Percentiles rank a stretch among this genome's conserved stretches.
Evolutionary conservation across 2,113 vertebrate genomes (phyloP).

Genomic region (Willisornis vidua): DNA sequence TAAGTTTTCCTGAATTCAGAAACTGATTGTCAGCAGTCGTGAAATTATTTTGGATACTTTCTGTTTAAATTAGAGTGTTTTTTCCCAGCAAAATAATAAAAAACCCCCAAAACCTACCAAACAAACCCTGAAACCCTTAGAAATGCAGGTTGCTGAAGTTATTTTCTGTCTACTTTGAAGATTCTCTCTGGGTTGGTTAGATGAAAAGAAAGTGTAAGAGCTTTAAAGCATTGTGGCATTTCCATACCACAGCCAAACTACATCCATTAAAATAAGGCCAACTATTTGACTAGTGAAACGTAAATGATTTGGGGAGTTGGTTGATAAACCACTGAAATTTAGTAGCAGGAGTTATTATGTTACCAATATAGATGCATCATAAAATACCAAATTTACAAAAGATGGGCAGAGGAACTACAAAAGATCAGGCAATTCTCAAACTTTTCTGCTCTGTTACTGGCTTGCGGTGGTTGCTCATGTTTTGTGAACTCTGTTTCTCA

Average conservation of each 20-base stretch:
- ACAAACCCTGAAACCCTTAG: not conserved
- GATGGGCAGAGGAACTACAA: not conserved
- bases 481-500: not conserved
- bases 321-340: not conserved
- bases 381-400: not conserved
- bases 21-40: not conserved
- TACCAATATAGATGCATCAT: not conserved
- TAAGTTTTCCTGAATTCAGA: not conserved
- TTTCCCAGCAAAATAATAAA: not conserved
- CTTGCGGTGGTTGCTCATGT: not conserved
- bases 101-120: too few relatives aligned
- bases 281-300: not conserved
- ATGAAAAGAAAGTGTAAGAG: not conserved
- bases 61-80: not conserved
- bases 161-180: not conserved
- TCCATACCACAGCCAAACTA: not conserved
- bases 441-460: not conserved
- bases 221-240: not conserved
- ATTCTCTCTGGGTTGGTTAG: not conserved
- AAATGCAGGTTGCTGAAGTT: not conserved
- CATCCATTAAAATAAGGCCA: not conserved
- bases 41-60: not conserved
- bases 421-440: not conserved
- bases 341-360: not conserved
- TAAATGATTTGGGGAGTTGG: not conserved